These are phyloP conservation scores for Spodoptera frugiperda DNA, from an alignment of 1,140 invertebrate species.

Conservation along the genomic window DNA sequence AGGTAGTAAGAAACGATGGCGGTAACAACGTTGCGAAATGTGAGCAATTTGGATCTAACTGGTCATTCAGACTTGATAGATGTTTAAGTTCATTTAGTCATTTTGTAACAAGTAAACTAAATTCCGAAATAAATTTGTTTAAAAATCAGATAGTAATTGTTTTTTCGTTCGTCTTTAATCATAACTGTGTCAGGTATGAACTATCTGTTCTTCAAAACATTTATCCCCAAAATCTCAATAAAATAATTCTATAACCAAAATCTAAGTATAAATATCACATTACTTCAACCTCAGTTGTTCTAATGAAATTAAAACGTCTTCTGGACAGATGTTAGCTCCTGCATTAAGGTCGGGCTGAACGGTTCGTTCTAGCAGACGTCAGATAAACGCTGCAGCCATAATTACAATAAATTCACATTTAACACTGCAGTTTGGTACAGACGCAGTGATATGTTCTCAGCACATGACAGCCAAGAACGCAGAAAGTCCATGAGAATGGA, in stretches of 20 bases:
- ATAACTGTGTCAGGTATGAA: too few species aligned
- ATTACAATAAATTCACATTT: conserved; percentile 45
- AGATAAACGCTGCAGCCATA: conserved; percentile 35
- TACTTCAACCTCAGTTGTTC: not conserved
- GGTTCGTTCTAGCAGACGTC: conserved; percentile 21
- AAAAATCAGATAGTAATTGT: too few species aligned
- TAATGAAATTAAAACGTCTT: conserved; percentile 12
- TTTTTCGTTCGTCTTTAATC: too few species aligned
- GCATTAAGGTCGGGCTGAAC: conserved; percentile 6
- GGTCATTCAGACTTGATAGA: not conserved
- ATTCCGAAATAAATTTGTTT: too few species aligned
- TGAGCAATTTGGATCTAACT: conserved; percentile 2
- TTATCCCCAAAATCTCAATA: too few species aligned
- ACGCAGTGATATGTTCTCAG: conserved; percentile 24
- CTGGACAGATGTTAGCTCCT: conserved; percentile 20
- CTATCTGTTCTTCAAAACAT: too few species aligned
- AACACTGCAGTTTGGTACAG: conserved; percentile 29
- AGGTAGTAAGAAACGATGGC: conserved; percentile 14
- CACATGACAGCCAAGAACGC: not conserved
- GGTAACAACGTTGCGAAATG: conserved; percentile 28
- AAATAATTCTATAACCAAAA: not conserved
- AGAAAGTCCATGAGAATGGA: not conserved
- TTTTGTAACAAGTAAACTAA: too few species aligned
- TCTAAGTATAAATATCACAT: not conserved
- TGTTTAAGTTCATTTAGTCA: not conserved